Conservation (phyloP, 2,113 vertebrate genomes). For the Dissostichus mawsoni region DNA sequence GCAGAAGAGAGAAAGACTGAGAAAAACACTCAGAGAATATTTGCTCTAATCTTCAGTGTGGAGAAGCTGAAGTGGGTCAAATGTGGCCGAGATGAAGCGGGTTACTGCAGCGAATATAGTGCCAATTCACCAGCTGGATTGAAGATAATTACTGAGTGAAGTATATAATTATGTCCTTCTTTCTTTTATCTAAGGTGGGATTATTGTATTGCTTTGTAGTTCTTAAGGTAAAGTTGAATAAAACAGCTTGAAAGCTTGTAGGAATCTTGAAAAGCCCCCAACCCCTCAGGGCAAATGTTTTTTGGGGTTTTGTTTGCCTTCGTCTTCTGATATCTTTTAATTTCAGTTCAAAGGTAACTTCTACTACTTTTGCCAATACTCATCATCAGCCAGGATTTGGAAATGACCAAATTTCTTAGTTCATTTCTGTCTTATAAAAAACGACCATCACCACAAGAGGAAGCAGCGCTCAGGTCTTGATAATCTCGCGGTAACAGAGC, state of each 20-base stretch:
- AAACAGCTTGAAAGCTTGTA: not conserved
- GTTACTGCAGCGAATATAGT: not conserved
- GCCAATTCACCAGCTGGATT: not conserved
- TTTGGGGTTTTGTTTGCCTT: not conserved
- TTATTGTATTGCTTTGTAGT: not conserved
- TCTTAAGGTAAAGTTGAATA: not conserved
- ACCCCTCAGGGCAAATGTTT: not conserved
- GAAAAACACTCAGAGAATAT: slow-evolving; percentile 7
- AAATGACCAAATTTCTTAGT: not conserved
- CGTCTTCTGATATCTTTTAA: not conserved
- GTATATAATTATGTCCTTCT: not conserved
- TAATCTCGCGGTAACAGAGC: slow-evolving; percentile 20
- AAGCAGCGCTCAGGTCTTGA: not conserved
- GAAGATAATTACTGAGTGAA: not conserved
- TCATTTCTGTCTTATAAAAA: not conserved
- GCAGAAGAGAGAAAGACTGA: not conserved
- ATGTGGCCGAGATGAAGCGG: not conserved
- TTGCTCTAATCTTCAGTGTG: slow-evolving; percentile 9
- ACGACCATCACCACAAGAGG: not conserved
- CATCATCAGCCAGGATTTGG: not conserved
- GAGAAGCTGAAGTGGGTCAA: slow-evolving; percentile 14
- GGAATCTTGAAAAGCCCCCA: not conserved
- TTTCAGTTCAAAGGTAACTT: not conserved
- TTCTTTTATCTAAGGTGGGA: not conserved
- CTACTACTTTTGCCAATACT: too few species aligned